A percentile compares a stretch with the other conserved stretches of the same genome.
phyloP scores from a whole-genome alignment of 1,140 invertebrate genomes.

The Rhynchophorus ferrugineus region DNA sequence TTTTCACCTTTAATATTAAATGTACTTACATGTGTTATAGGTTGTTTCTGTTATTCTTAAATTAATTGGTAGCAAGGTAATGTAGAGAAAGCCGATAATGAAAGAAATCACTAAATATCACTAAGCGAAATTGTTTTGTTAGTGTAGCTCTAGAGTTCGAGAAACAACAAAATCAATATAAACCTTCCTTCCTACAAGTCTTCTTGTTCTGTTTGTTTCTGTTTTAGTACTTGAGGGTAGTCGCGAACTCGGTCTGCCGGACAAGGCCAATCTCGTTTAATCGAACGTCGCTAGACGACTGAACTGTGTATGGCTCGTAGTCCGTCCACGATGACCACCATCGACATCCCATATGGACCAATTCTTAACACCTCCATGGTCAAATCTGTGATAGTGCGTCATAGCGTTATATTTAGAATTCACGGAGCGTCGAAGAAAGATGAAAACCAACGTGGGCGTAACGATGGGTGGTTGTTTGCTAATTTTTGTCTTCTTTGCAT shows the following conservation, averaged over 20 bases:
- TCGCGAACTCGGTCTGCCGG: not conserved
- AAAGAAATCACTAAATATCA: too few relatives aligned
- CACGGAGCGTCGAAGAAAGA: not conserved
- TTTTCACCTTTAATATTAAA: too few relatives aligned
- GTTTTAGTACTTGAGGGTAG: too few relatives aligned
- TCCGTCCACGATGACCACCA: conserved; percentile 16
- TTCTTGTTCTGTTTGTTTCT: too few relatives aligned
- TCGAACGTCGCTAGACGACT: conserved; percentile 29
- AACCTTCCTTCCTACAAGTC: too few relatives aligned
- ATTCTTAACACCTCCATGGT: conserved; percentile 20
- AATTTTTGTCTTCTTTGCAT: not conserved
- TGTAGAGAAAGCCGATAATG: too few relatives aligned
- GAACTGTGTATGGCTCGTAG: conserved; percentile 20
- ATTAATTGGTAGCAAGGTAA: too few relatives aligned
- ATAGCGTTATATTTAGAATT: conserved; percentile 19
- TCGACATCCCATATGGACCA: conserved; percentile 18
- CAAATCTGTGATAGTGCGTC: conserved; percentile 3
- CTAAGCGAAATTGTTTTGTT: too few relatives aligned
- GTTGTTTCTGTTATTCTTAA: too few relatives aligned
- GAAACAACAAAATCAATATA: too few relatives aligned
- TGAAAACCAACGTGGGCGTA: not conserved
- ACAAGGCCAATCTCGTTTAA: conserved; percentile 17
- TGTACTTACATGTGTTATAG: too few relatives aligned
- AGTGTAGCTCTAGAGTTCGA: too few relatives aligned
- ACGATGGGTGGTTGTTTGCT: not conserved